phyloP scores from a whole-genome alignment of 2,113 vertebrate species.

The Pelodiscus sinensis region DNA sequence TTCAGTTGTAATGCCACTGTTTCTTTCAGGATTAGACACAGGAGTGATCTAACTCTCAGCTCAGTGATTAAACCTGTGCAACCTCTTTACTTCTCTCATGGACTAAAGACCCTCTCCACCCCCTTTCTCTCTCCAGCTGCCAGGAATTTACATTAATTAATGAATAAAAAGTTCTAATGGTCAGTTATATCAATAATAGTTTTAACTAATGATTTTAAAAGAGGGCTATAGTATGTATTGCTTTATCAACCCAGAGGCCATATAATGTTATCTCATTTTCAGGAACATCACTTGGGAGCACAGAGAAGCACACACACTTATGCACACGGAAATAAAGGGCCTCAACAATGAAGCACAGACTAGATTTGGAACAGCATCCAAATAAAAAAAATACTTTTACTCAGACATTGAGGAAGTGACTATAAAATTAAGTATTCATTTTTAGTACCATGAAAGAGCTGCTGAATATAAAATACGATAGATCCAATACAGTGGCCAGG shows the following conservation, averaged over 20 bases:
- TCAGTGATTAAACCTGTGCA: constrained; percentile 1
- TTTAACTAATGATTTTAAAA: background rate
- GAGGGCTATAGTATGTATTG: background rate
- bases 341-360: background rate
- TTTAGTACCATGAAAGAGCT: background rate
- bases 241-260: background rate
- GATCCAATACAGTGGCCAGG: background rate
- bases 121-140: background rate
- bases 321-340: background rate
- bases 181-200: background rate
- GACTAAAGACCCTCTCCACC: background rate
- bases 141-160: background rate
- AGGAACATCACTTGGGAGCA: background rate
- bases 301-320: background rate
- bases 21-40: constrained; percentile 16
- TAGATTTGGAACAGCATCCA: background rate
- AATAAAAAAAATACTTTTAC: background rate
- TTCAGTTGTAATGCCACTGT: background rate
- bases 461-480: background rate
- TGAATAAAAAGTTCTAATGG: background rate
- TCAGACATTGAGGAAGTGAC: background rate
- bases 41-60: background rate
- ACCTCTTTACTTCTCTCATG: background rate
- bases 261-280: background rate
- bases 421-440: background rate